phyloP scores from a whole-genome alignment of 2,888 invertebrate genomes.

The Apotomis turbidana region DNA sequence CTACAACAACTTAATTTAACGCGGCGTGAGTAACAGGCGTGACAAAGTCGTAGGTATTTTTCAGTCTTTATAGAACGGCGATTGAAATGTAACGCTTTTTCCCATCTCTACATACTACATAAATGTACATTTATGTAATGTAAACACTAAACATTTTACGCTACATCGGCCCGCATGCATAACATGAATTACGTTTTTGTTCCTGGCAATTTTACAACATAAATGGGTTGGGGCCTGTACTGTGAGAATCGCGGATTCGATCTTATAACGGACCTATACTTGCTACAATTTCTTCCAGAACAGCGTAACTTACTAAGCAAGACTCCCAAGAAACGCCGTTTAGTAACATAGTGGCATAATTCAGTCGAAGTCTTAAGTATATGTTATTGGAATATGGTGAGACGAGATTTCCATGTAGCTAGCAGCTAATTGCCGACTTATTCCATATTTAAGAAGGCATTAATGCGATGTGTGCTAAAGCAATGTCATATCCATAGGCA shows the following conservation, averaged over 20 bases:
- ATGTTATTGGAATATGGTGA: conserved; percentile 19
- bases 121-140: conserved; percentile 22
- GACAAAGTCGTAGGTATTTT: no score
- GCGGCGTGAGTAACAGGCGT: no score
- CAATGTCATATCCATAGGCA: conserved; percentile 22
- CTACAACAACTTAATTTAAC: no score
- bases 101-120: background rate
- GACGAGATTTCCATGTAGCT: conserved; percentile 27
- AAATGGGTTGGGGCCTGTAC: conserved; percentile 22
- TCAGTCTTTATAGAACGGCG: no score
- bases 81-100: no score
- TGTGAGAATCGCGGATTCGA: conserved; percentile 25
- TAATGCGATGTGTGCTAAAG: conserved; percentile 20
- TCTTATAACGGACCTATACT: conserved; percentile 29
- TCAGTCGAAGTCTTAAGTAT: conserved; percentile 10
- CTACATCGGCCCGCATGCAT: conserved; percentile 28
- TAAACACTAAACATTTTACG: conserved; percentile 13
- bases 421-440: conserved; percentile 15
- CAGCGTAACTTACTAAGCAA: background rate
- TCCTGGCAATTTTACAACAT: conserved; percentile 31
- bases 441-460: conserved; percentile 30
- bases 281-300: background rate
- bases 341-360: background rate
- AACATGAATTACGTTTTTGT: conserved; percentile 39
- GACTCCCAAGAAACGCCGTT: background rate